Evolutionary conservation across 2,113 vertebrate species (phyloP).

Genomic region (Amblyopsis rosae): DNA sequence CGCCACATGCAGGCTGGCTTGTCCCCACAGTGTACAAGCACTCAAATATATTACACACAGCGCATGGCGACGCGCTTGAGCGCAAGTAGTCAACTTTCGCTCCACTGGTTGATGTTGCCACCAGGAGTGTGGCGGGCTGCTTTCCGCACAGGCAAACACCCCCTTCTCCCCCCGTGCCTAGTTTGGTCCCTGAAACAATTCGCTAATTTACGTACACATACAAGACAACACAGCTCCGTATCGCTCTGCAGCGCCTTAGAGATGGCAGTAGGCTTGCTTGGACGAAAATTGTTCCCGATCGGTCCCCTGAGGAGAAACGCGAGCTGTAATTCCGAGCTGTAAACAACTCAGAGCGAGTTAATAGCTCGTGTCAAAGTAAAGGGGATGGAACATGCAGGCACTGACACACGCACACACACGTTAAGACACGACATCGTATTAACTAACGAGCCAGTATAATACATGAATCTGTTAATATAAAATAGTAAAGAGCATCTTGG

Average conservation of each 20-base stretch:
- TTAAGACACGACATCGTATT: background rate
- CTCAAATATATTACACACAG: constrained; percentile 34
- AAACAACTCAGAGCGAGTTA: constrained; percentile 19
- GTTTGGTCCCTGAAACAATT: constrained; percentile 32
- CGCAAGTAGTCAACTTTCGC: constrained; percentile 44
- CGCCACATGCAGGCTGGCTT: constrained; percentile 32
- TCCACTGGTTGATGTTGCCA: constrained; percentile 58
- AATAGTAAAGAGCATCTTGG: constrained; percentile 17
- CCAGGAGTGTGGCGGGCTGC: constrained; percentile 43
- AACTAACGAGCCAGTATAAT: constrained; percentile 28
- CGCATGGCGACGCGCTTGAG: constrained; percentile 39
- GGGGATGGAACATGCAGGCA: background rate
- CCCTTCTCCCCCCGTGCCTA: constrained; percentile 28
- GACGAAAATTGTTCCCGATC: constrained; percentile 29
- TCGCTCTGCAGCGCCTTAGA: constrained; percentile 23
- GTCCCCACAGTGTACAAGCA: constrained; percentile 8
- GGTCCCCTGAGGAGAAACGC: constrained; percentile 26
- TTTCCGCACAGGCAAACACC: constrained; percentile 40
- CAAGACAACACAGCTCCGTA: constrained; percentile 59
- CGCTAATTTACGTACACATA: too few relatives aligned
- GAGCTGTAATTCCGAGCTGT: constrained; percentile 36
- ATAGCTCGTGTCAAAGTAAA: constrained; percentile 27
- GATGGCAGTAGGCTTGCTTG: constrained; percentile 39
- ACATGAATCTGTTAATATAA: background rate
- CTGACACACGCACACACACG: background rate